A percentile compares a stretch with the other conserved stretches of the same genome.
Conservation (phyloP, 2,797 vertebrate species). For the Leptoclinus maculatus region DNA sequence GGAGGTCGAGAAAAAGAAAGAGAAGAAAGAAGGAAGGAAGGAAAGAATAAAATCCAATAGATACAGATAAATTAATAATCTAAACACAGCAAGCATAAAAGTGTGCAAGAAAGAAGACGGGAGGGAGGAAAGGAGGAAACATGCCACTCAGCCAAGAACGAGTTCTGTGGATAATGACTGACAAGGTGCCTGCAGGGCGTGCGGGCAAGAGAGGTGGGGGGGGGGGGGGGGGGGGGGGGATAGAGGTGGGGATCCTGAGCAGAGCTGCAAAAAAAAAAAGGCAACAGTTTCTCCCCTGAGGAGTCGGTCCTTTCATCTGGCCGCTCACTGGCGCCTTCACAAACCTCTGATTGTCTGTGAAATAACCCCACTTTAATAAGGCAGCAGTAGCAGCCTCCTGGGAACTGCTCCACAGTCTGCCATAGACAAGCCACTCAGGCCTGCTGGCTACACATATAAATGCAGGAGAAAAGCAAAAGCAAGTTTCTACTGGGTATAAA, state of each 20-base stretch:
- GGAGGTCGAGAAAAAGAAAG: constrained; percentile 1
- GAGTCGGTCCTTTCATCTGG: constrained; percentile 86
- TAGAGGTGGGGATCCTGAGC: constrained; percentile 73
- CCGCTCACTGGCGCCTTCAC: constrained; percentile 89
- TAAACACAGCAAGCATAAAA: constrained; percentile 9
- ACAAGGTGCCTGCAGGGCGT: constrained; percentile 78
- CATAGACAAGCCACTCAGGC: constrained; percentile 45
- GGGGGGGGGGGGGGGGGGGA: constrained; percentile 47
- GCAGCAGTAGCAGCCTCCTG: constrained; percentile 77
- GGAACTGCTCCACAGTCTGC: constrained; percentile 73
- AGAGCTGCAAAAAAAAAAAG: constrained; percentile 75
- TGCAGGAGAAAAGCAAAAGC: not conserved
- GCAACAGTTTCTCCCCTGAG: constrained; percentile 88
- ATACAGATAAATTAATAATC: constrained; percentile 8
- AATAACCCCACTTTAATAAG: constrained; percentile 87
- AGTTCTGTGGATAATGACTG: constrained; percentile 71
- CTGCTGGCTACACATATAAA: constrained; percentile 41
- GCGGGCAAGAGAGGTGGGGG: constrained; percentile 43
- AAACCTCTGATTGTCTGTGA: constrained; percentile 89
- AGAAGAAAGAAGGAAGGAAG: not conserved
- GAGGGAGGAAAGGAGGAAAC: constrained; percentile 36
- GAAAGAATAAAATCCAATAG: not conserved
- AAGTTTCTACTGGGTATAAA: constrained; percentile 31
- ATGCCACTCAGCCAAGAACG: constrained; percentile 46
- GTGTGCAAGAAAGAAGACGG: constrained; percentile 8